Percentiles rank a stretch among this genome's conserved stretches.
phyloP scores from a whole-genome alignment of 2,113 vertebrate genomes.

The Dromaius novaehollandiae region DNA sequence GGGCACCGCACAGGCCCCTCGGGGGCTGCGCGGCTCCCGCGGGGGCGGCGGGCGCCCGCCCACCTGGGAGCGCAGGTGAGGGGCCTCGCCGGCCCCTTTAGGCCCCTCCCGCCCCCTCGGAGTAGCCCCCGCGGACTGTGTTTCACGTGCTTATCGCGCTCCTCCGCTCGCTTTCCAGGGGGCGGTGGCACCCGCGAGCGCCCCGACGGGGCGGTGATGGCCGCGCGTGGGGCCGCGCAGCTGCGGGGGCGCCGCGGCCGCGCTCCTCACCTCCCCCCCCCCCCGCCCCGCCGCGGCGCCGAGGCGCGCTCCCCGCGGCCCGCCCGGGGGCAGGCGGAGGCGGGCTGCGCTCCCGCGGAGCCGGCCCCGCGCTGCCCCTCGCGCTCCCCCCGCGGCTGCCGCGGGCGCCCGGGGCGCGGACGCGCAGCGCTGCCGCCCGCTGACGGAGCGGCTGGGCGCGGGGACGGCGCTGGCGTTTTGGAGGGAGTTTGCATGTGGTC shows the following conservation, averaged over 20 bases:
- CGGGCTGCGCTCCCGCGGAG: not conserved
- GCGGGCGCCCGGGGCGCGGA: not conserved
- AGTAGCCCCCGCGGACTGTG: not conserved
- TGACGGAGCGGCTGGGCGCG: constrained; percentile 49
- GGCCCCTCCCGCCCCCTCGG: not conserved
- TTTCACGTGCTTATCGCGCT: not conserved
- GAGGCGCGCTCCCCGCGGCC: not conserved
- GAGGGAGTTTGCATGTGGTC: constrained; percentile 91
- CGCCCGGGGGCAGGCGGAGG: not conserved
- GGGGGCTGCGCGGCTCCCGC: not conserved
- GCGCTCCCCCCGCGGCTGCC: not conserved
- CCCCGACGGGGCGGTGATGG: not conserved
- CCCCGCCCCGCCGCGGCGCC: not conserved
- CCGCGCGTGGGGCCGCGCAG: not conserved
- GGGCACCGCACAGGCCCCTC: not conserved
- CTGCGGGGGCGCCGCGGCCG: not conserved
- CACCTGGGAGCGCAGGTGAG: not conserved
- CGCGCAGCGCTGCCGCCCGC: constrained; percentile 38
- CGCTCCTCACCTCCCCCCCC: not conserved
- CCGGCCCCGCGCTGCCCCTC: too few relatives aligned
- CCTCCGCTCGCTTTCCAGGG: too few relatives aligned
- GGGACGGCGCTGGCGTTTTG: constrained; percentile 77
- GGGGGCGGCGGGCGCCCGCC: not conserved
- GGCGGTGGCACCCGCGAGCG: not conserved
- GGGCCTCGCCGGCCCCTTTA: not conserved